Conservation (phyloP, 2,888 invertebrate species). For the Heliconius charithonia region DNA sequence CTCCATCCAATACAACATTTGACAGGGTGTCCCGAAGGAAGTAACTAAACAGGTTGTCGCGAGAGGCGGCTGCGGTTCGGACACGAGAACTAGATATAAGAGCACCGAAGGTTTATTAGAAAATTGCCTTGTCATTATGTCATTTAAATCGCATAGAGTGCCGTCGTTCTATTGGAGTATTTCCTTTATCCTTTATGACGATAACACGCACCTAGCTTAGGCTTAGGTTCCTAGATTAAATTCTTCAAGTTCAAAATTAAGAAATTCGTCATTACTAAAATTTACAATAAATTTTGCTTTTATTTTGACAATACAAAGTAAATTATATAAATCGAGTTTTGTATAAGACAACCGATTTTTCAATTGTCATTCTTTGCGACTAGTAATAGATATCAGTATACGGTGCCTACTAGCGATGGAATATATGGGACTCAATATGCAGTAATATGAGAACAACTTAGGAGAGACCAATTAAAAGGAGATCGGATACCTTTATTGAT, state of each 20-base stretch:
- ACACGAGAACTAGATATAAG: conserved; percentile 73
- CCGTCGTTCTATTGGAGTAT: conserved; percentile 82
- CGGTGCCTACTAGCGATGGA: not conserved
- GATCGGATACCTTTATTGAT: conserved; percentile 27
- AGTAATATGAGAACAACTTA: conserved; percentile 32
- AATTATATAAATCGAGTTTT: not conserved
- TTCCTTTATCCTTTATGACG: conserved; percentile 83
- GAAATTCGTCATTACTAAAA: not conserved
- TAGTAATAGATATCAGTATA: not conserved
- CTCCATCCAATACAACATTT: conserved; percentile 50
- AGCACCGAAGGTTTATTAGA: conserved; percentile 83
- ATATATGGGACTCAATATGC: not conserved
- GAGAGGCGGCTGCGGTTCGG: conserved; percentile 71
- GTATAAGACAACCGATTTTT: not conserved
- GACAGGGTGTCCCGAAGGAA: conserved; percentile 76
- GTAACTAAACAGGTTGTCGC: conserved; percentile 77
- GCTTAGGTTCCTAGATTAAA: conserved; percentile 75
- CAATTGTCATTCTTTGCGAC: not conserved
- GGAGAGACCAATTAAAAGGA: conserved; percentile 29
- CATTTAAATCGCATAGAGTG: conserved; percentile 84
- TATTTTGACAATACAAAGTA: not conserved
- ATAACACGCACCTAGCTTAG: conserved; percentile 69
- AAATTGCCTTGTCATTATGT: conserved; percentile 84
- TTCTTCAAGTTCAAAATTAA: conserved; percentile 58
- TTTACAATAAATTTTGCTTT: not conserved